Percentiles rank a stretch among this genome's conserved stretches.
Conservation (phyloP, 2,797 vertebrate species). For the Ficedula albicollis region DNA sequence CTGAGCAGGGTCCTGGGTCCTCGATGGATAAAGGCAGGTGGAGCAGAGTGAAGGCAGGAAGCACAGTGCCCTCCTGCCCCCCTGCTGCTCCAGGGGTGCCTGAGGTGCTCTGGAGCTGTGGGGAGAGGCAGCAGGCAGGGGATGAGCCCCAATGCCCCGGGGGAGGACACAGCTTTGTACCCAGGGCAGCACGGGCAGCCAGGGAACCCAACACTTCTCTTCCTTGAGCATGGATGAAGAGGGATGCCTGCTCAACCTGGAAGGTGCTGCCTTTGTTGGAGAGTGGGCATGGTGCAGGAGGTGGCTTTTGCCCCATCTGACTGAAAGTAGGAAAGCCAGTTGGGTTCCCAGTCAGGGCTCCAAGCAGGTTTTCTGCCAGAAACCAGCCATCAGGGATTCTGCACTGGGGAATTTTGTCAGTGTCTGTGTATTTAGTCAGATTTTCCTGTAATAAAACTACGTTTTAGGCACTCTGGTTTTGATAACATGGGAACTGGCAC, state of each 20-base stretch:
- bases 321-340: not conserved
- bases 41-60: not conserved
- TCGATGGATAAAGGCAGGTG: fast-evolving
- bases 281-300: not conserved
- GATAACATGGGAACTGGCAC: slow-evolving; percentile 22
- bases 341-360: not conserved
- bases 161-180: too few relatives aligned
- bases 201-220: not conserved
- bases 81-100: not conserved
- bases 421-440: slow-evolving; percentile 29
- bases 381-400: not conserved
- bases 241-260: not conserved
- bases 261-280: not conserved
- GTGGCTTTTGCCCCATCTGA: not conserved
- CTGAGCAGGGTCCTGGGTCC: not conserved
- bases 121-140: not conserved
- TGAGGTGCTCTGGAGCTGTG: not conserved
- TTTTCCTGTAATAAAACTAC: slow-evolving; percentile 43
- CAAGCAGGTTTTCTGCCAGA: not conserved
- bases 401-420: not conserved
- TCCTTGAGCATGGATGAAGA: fast-evolving
- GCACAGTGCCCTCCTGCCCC: not conserved
- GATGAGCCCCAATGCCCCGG: not conserved
- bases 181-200: not conserved
- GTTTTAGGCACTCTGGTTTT: slow-evolving; percentile 3